Evolutionary conservation across 2,113 vertebrate species (phyloP), one percentile per base, ranked within the genome.

Genomic region (Oreochromis spilurus): DNA sequence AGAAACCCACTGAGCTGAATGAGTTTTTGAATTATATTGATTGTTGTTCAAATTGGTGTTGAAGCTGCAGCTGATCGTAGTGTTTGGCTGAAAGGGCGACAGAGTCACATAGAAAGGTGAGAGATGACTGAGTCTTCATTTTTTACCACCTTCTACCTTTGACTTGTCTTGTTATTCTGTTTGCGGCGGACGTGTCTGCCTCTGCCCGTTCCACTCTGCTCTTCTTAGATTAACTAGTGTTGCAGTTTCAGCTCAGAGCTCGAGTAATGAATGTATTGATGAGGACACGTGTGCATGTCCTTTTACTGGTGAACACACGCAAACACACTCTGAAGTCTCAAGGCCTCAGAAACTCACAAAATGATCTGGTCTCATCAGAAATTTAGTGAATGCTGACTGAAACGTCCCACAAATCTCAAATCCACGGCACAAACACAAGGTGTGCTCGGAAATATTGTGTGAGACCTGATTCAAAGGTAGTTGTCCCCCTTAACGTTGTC

Each of bases 121-220:
- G 6, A 21, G 58, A 24, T 10, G 5, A 57, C 1, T 36, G 17
- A 72, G 67, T 17, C 58, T 79, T 65, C 13, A 8, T 70, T 34
- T 79, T 86, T 80, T 36, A 3, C 4, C 10, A 4, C 40, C 84
- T 78, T 7, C 57, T 83, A 79, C 52, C 81, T 84, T 53, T 70
- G 34, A n/a, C 14, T 81, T 75, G 4, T 67, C 45, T 92, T 90
- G 78, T 83, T 90, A 62, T 93, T 84, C 58, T 38, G 82, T 93
- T 88, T 29, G 50, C 13, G 62, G 87, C 83, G 77, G 79, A 85
- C 87, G 67, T 5, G 1, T 34, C 80, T 84, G 85, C 58, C 77
- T 83, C 53, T 12, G 75, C 87, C 87, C 57, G 24, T 72, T 90
- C 38, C 40, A 40, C 87, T 91, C 55, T 34, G 53, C 84, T 92